Conservation (phyloP, 2,888 invertebrate genomes). For the Pollenia amentaria region DNA sequence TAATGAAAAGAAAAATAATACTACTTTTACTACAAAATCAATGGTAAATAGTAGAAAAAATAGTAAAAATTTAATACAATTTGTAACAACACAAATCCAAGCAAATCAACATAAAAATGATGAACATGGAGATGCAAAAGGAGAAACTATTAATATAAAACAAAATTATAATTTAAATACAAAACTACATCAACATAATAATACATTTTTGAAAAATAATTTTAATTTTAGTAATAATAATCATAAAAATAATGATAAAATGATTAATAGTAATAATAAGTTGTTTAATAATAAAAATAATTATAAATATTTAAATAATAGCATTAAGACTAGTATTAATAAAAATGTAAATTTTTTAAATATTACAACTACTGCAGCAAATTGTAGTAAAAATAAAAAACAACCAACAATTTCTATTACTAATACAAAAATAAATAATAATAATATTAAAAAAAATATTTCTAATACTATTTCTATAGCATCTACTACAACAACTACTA, state of each 20-base stretch:
- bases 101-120: conserved; percentile 29
- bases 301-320: conserved; percentile 72
- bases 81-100: conserved; percentile 32
- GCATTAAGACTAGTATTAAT: conserved; percentile 72
- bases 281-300: conserved; percentile 69
- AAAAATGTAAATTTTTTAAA: conserved; percentile 73
- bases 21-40: conserved; percentile 15
- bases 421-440: conserved; percentile 70
- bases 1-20: conserved; percentile 31
- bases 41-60: conserved; percentile 31
- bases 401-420: conserved; percentile 58
- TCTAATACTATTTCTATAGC: conserved; percentile 58
- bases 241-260: conserved; percentile 53
- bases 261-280: conserved; percentile 61
- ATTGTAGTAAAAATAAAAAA: conserved; percentile 61
- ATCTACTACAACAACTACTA: conserved; percentile 55
- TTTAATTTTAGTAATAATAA: conserved; percentile 44
- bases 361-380: conserved; percentile 64
- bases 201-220: conserved; percentile 38
- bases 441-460: conserved; percentile 70
- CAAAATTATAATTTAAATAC: conserved; percentile 45
- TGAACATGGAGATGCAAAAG: conserved; percentile 44
- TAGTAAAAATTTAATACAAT: conserved; percentile 56
- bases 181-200: conserved; percentile 37
- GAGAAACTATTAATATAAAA: conserved; percentile 52